Base-by-base conservation (phyloP, 2,113 vertebrate species). In the Ceyx melanurus region DNA sequence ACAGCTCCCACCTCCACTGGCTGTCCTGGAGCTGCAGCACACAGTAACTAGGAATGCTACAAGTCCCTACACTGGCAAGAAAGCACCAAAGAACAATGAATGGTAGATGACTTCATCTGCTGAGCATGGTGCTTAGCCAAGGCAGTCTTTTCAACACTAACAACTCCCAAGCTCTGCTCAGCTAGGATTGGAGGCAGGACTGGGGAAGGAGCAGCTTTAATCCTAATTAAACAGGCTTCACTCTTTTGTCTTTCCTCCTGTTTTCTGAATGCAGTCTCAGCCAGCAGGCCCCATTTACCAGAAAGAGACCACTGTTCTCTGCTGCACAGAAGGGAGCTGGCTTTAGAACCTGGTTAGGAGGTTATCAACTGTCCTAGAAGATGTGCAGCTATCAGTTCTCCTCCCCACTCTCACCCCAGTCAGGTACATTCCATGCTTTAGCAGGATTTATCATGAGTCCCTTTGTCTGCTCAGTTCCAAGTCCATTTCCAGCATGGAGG, bases 31-130 rank as follows among this genome's bases (percentile, higher is more conserved):
- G 73, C 67, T 96, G 67, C 46, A 66, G 67, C 75, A 78, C 71
- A 89, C 37, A 81, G 75, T 89, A 95, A 96, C 86, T 6, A 2
- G 73, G 82, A 96, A 81, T 56, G 75, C 80, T 92, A 85, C 94
- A 92, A 96, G 80, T 88, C 73, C 90, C 94, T 96, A 86, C 82
- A 88, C 54, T 92, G 97, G 95, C 96, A 97, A 96, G 96, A 97
- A 97, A 58, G 70, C 81, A 96, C 91, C 90, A 68, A 84, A 79
- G 66, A 81, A 54, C 37, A 68, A 95, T 94, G 93, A 94, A 94
- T 95, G 94, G 94, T 62, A 50, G 26, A 90, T 96, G 51, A 96
- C 75, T 93, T 97, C 92, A 94, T 94, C 92, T 90, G 87, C 65
- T 5, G 3, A 90, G 92, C 82, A 84, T 13, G 31, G 64, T 45